These are phyloP conservation scores for Peromyscus polionotus DNA, from an alignment of 2,113 vertebrate species.

Conservation along the genomic window DNA sequence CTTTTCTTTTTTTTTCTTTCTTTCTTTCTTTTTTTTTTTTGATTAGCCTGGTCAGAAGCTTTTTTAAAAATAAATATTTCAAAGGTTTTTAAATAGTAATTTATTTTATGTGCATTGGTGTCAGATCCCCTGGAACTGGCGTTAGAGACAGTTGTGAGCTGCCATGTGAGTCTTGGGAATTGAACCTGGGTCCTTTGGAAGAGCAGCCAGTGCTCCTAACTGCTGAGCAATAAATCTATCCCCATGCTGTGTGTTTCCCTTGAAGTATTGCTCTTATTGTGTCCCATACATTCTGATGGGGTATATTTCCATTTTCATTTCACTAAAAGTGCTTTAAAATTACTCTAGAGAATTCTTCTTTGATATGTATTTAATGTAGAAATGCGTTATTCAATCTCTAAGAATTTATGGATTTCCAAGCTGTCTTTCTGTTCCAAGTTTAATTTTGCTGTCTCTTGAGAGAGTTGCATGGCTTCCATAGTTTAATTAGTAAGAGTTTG, in stretches of 20 bases:
- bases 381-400: not conserved
- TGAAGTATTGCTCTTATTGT: not conserved
- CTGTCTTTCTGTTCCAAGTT: not conserved
- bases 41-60: not conserved
- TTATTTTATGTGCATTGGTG: not conserved
- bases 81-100: not conserved
- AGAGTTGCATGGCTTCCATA: not conserved
- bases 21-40: not conserved
- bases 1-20: too few species aligned
- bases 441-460: not conserved
- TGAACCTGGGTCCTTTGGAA: too few species aligned
- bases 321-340: not conserved
- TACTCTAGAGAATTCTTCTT: not conserved
- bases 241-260: not conserved
- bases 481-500: not conserved
- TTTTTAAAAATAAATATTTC: not conserved
- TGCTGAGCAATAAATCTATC: not conserved
- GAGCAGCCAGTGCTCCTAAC: not conserved
- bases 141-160: not conserved
- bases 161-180: not conserved
- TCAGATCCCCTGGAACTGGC: not conserved
- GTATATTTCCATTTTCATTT: not conserved
- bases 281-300: not conserved
- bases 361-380: not conserved
- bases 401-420: not conserved